A percentile compares a stretch with the other conserved stretches of the same genome.
phyloP scores from a whole-genome alignment of 2,113 vertebrate genomes.

The Indri indri region DNA sequence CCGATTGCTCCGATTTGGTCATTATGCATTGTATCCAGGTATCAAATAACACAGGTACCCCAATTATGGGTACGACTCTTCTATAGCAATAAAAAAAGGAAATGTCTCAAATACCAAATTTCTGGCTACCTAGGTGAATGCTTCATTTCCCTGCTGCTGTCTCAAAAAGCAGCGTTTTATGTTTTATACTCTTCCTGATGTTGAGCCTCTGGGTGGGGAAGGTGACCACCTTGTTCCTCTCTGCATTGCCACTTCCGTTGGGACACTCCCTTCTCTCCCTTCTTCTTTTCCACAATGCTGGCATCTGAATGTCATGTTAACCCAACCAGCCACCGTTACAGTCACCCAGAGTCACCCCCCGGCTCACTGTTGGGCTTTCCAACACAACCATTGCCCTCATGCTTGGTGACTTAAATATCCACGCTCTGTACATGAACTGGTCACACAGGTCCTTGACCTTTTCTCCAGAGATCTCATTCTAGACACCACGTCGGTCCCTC shows the following conservation, averaged over 20 bases:
- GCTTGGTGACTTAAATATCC: background rate
- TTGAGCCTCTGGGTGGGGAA: background rate
- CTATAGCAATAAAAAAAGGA: background rate
- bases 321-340: rapidly evolving
- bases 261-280: background rate
- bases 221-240: background rate
- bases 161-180: background rate
- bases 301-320: background rate
- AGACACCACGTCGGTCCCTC: background rate
- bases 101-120: background rate
- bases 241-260: background rate
- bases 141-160: background rate
- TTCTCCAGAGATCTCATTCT: background rate
- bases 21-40: background rate
- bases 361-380: background rate
- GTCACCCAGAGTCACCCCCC: rapidly evolving
- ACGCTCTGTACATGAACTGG: rapidly evolving
- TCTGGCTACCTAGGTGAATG: background rate
- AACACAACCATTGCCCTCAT: background rate
- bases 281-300: background rate
- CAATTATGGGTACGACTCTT: background rate
- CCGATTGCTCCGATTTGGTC: background rate
- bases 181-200: rapidly evolving
- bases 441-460: background rate
- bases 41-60: background rate